Conservation (phyloP, 2,113 vertebrate species). For the Apistogramma diplotaenia region DNA sequence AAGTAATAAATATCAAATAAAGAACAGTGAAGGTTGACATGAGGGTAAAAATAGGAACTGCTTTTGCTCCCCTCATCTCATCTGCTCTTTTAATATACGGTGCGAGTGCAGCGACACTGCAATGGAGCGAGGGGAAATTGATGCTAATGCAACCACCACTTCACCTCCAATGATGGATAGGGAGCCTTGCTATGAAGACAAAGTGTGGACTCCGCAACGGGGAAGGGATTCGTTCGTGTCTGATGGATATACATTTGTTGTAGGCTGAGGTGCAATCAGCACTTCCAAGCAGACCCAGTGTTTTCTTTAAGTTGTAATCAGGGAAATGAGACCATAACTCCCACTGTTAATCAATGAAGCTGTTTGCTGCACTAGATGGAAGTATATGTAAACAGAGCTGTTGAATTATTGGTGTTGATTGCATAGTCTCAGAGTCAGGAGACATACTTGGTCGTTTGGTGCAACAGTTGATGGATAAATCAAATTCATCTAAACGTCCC, state of each 20-base stretch:
- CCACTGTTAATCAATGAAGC: conserved; percentile 72
- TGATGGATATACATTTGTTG: conserved; percentile 74
- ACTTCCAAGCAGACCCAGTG: conserved; percentile 73
- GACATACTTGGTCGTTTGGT: conserved; percentile 15
- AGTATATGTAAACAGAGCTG: conserved; percentile 54
- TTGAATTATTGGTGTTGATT: conserved; percentile 60
- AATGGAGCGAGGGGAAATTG: conserved; percentile 31
- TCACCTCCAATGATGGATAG: conserved; percentile 58
- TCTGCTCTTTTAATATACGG: conserved; percentile 44
- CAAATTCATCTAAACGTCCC: background rate
- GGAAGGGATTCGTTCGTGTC: conserved; percentile 62
- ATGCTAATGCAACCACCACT: conserved; percentile 63
- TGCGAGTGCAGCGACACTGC: conserved; percentile 16
- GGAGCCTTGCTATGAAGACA: conserved; percentile 10
- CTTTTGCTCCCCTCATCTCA: conserved; percentile 6
- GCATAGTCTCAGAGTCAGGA: conserved; percentile 7
- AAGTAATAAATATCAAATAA: background rate
- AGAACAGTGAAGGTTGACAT: background rate
- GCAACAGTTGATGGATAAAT: conserved; percentile 33
- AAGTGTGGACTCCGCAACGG: conserved; percentile 71
- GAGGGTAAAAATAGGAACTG: background rate
- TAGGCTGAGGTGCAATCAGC: conserved; percentile 74
- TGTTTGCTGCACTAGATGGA: conserved; percentile 42
- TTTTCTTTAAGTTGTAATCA: conserved; percentile 86
- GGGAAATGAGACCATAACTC: conserved; percentile 85